Percentiles rank a stretch among this genome's conserved stretches.
Evolutionary conservation across 2,797 vertebrate genomes (phyloP).

Genomic region (Hylomyscus alleni): DNA sequence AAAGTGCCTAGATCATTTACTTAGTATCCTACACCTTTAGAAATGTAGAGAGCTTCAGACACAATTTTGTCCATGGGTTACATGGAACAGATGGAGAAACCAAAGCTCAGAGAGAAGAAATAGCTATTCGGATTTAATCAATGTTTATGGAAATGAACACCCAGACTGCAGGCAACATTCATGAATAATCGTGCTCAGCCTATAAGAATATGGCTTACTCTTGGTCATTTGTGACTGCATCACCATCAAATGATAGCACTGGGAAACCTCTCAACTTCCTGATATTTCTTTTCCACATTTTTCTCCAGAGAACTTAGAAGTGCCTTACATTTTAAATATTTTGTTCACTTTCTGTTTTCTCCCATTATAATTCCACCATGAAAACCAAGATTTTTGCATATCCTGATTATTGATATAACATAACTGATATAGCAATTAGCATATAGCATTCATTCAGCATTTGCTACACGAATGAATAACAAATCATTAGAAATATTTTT

Average conservation of each 20-base stretch:
- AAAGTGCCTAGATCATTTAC: neutral
- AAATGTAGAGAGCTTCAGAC: constrained; percentile 5
- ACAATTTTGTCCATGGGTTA: constrained; percentile 23
- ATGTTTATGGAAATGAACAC: constrained; percentile 1
- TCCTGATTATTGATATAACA: constrained; percentile 26
- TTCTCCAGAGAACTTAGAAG: neutral
- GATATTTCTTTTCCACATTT: neutral
- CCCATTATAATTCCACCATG: neutral
- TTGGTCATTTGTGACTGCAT: neutral
- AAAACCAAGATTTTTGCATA: constrained; percentile 37
- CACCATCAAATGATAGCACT: constrained; percentile 42
- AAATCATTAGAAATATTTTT: constrained; percentile 32
- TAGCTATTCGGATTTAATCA: constrained; percentile 31
- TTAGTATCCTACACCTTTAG: constrained; percentile 20
- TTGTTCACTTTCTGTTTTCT: neutral
- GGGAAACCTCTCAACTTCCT: neutral
- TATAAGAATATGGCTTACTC: neutral
- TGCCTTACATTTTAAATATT: constrained; percentile 36
- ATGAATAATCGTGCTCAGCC: neutral
- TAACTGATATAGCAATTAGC: neutral
- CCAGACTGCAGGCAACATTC: neutral
- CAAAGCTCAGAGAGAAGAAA: constrained; percentile 8
- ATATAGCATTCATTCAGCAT: constrained; percentile 4
- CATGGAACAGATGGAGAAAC: constrained; percentile 33
- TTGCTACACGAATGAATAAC: constrained; percentile 32